Percentiles rank a stretch among this genome's conserved stretches.
phyloP scores from a whole-genome alignment of 1,140 invertebrate genomes.

The Tetragonula clypearis region DNA sequence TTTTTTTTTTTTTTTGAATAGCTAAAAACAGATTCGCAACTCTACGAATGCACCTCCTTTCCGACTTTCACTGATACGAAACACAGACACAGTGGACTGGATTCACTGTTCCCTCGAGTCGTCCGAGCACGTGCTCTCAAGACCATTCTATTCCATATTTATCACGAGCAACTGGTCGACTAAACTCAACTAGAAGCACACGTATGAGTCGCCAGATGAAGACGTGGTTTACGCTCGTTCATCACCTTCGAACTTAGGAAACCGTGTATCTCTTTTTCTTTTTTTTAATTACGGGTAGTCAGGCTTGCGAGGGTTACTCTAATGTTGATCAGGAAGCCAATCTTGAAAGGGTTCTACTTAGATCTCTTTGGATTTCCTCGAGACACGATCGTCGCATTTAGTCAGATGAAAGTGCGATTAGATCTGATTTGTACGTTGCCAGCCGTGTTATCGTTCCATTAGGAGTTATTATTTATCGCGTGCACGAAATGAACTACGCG shows the following conservation, averaged over 20 bases:
- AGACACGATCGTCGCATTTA: constrained; percentile 68
- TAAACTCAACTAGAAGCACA: constrained; percentile 34
- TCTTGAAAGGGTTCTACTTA: constrained; percentile 54
- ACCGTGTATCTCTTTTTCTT: not conserved
- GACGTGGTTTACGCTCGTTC: constrained; percentile 29
- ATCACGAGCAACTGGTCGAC: constrained; percentile 58
- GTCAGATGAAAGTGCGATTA: constrained; percentile 53
- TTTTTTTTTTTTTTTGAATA: constrained; percentile 1
- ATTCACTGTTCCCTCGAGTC: not conserved
- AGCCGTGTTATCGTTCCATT: constrained; percentile 44
- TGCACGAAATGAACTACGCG: constrained; percentile 50
- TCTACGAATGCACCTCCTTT: not conserved
- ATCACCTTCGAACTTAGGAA: constrained; percentile 26
- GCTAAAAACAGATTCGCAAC: constrained; percentile 37
- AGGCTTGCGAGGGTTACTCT: not conserved
- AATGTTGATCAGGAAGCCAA: not conserved
- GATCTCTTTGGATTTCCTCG: constrained; percentile 50
- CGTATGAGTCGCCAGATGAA: not conserved
- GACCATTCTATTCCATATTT: constrained; percentile 56
- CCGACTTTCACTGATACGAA: not conserved
- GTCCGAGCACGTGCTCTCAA: constrained; percentile 21
- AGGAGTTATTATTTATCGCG: constrained; percentile 64
- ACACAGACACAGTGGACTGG: no score
- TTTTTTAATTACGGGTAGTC: constrained; percentile 30
- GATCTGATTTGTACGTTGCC: constrained; percentile 51